Evolutionary conservation across 2,888 invertebrate genomes (phyloP).

Genomic region (Caradrina kadenii): DNA sequence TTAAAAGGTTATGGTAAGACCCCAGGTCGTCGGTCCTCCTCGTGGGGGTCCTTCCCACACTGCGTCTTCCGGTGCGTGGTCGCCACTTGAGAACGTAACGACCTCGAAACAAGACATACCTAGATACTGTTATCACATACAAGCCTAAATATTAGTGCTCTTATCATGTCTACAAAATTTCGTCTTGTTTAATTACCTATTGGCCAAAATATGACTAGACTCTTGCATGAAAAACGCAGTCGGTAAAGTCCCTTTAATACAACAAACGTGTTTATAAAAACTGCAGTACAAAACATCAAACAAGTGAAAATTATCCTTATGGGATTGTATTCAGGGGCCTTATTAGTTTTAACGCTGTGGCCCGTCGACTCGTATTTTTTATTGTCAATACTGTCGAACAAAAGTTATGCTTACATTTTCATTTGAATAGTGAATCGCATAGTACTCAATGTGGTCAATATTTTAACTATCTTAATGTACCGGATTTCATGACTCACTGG

Average conservation of each 20-base stretch:
- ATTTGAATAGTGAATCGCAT: constrained; percentile 50
- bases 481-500: constrained; percentile 14
- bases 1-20: too few relatives aligned
- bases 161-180: background rate
- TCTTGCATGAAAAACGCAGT: background rate
- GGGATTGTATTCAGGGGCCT: rapidly evolving
- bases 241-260: background rate
- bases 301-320: constrained; percentile 5
- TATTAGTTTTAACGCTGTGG: background rate
- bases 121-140: too few relatives aligned
- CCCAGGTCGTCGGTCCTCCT: too few relatives aligned
- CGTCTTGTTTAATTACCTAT: background rate
- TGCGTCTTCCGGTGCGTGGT: too few relatives aligned
- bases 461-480: constrained; percentile 33
- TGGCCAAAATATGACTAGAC: too few relatives aligned
- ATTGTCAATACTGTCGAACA: constrained; percentile 54
- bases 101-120: too few relatives aligned
- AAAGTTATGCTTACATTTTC: constrained; percentile 68
- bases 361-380: constrained; percentile 29
- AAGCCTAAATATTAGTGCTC: too few relatives aligned
- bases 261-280: background rate
- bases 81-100: too few relatives aligned
- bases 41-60: too few relatives aligned
- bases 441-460: constrained; percentile 25
- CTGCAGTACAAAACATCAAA: background rate